Evolutionary conservation across 2,888 invertebrate genomes (phyloP).

Genomic region (Xestia rhomboidea): DNA sequence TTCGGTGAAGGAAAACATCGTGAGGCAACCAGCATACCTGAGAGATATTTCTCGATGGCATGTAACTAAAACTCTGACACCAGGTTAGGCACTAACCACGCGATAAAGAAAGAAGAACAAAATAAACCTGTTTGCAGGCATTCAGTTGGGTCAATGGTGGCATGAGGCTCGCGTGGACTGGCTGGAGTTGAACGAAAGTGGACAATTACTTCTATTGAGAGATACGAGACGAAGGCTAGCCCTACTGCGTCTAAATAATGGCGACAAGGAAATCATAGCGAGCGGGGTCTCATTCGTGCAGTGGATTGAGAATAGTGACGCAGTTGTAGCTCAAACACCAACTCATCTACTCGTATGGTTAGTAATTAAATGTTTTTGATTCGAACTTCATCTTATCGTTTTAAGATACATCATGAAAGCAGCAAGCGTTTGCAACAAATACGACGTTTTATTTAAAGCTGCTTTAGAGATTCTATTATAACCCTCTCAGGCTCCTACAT

Average conservation of each 20-base stretch:
- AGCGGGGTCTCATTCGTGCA: constrained; percentile 93
- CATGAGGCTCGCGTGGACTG: constrained; percentile 99
- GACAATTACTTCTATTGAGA: constrained; percentile 96
- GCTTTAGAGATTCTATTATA: background rate
- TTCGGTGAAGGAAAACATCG: too few relatives aligned
- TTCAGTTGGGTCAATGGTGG: constrained; percentile 94
- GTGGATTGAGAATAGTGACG: constrained; percentile 98
- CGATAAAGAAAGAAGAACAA: background rate
- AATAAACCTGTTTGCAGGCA: constrained; percentile 75
- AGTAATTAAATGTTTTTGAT: constrained; percentile 48
- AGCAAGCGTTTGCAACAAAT: background rate
- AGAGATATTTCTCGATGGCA: too few relatives aligned
- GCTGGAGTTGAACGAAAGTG: constrained; percentile 99
- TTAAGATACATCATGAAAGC: too few relatives aligned
- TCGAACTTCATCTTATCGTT: background rate
- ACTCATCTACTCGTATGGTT: constrained; percentile 98
- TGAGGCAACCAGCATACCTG: too few relatives aligned
- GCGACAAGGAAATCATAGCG: constrained; percentile 92
- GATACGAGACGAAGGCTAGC: constrained; percentile 95
- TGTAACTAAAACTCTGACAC: too few relatives aligned
- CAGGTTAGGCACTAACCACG: too few relatives aligned
- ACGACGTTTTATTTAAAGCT: background rate
- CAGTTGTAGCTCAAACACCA: constrained; percentile 98
- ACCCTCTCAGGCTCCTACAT: background rate
- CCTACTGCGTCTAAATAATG: constrained; percentile 90